These are phyloP conservation scores for Nematostella vectensis DNA, from an alignment of 92 coral and sea anemone genomes.

Conservation along the genomic window DNA sequence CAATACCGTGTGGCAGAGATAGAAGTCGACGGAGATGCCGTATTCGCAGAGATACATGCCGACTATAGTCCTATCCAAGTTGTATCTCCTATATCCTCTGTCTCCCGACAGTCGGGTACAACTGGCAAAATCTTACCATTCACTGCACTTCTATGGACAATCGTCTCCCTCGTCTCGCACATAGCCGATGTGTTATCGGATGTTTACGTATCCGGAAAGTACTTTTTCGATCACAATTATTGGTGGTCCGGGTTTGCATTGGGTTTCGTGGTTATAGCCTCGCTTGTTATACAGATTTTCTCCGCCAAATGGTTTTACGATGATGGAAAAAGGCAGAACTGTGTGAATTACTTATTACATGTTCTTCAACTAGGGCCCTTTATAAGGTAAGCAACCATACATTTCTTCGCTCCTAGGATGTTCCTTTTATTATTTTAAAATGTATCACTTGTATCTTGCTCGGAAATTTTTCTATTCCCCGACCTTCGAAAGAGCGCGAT, in stretches of 20 bases:
- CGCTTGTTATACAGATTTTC: slow-evolving; percentile 61
- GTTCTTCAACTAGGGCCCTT: slow-evolving; percentile 66
- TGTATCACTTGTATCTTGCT: no score
- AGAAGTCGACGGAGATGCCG: neutral
- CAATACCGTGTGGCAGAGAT: neutral
- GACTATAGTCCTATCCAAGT: neutral
- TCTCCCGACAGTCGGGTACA: neutral
- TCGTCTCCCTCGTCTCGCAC: slow-evolving; percentile 36
- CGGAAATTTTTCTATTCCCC: no score
- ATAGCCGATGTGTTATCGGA: slow-evolving; percentile 65
- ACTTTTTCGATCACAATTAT: slow-evolving; percentile 31
- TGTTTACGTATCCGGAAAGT: slow-evolving; percentile 43
- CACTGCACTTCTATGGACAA: slow-evolving; percentile 42
- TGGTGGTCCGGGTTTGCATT: slow-evolving; percentile 67
- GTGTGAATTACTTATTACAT: slow-evolving; percentile 35
- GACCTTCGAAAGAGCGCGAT: no score
- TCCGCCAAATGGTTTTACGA: slow-evolving; percentile 74
- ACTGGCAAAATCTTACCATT: neutral
- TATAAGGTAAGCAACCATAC: slow-evolving; percentile 56
- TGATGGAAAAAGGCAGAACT: slow-evolving; percentile 36
- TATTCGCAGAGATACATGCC: neutral
- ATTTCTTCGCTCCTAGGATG: neutral
- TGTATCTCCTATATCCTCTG: neutral
- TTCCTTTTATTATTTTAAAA: neutral
- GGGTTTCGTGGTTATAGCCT: slow-evolving; percentile 42